Conservation (phyloP, 2,888 invertebrate genomes). For the Apantesis nais region DNA sequence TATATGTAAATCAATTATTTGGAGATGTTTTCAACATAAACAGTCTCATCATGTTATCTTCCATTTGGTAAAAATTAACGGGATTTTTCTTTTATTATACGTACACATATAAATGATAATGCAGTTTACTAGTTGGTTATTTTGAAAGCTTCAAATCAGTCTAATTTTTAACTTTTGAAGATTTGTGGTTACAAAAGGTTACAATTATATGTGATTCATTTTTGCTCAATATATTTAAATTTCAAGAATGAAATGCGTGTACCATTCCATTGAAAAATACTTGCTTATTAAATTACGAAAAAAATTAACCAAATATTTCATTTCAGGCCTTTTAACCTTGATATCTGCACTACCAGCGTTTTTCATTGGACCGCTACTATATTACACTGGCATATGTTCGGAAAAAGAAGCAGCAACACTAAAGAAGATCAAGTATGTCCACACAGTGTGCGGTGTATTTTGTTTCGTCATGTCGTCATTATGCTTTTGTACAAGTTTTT, state of each 20-base stretch:
- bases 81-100: no score
- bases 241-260: background rate
- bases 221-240: background rate
- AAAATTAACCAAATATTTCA: background rate
- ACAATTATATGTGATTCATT: no score
- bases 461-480: conserved; percentile 38
- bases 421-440: conserved; percentile 1
- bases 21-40: background rate
- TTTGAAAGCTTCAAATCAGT: no score
- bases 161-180: background rate
- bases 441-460: background rate
- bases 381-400: conserved; percentile 7
- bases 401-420: background rate
- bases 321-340: background rate
- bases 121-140: no score
- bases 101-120: no score
- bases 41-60: background rate
- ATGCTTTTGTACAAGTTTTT: conserved; percentile 56
- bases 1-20: background rate
- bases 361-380: conserved; percentile 3
- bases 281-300: background rate
- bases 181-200: background rate
- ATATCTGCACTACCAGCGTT: background rate
- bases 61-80: no score
- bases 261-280: background rate